Percentiles rank a stretch among this genome's conserved stretches.
These are phyloP conservation scores for Sarotherodon lohbergeri DNA, from an alignment of 2,113 vertebrate genomes.

Conservation along the genomic window DNA sequence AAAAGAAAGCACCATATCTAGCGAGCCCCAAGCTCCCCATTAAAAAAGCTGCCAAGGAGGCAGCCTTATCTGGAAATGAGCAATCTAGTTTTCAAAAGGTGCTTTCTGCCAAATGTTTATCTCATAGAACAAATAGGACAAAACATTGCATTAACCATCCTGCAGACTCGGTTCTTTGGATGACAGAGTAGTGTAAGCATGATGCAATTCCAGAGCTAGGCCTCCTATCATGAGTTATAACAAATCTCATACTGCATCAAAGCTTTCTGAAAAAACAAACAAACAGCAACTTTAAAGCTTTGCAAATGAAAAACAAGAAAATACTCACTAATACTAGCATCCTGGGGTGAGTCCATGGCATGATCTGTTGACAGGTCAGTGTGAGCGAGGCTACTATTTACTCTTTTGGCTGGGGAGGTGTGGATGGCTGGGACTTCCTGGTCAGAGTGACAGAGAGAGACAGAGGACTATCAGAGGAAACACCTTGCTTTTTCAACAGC, in stretches of 20 bases:
- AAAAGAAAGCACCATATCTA: conserved; percentile 42
- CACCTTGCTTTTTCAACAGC: conserved; percentile 35
- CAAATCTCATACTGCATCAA: not conserved
- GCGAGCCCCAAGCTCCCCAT: conserved; percentile 16
- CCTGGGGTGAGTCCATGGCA: conserved; percentile 26
- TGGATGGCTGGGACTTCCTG: conserved; percentile 58
- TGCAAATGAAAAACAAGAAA: not conserved
- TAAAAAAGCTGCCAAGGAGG: conserved; percentile 41
- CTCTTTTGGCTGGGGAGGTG: conserved; percentile 7
- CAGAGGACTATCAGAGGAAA: conserved; percentile 44
- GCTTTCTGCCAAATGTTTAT: conserved; percentile 46
- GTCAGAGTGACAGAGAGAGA: conserved; percentile 19
- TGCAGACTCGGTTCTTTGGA: not conserved
- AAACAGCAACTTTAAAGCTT: not conserved
- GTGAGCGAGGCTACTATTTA: not conserved
- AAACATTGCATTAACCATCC: conserved; percentile 10
- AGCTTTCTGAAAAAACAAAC: not conserved
- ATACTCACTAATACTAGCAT: conserved; percentile 44
- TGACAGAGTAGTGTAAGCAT: not conserved
- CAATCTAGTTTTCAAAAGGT: conserved; percentile 39
- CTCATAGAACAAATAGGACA: conserved; percentile 37
- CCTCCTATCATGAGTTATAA: not conserved
- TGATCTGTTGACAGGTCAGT: not conserved
- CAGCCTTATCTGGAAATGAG: conserved; percentile 49
- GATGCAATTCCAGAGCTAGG: conserved; percentile 9